Evolutionary conservation across 2,888 invertebrate species (phyloP).

Genomic region (Phyllotreta striolata): DNA sequence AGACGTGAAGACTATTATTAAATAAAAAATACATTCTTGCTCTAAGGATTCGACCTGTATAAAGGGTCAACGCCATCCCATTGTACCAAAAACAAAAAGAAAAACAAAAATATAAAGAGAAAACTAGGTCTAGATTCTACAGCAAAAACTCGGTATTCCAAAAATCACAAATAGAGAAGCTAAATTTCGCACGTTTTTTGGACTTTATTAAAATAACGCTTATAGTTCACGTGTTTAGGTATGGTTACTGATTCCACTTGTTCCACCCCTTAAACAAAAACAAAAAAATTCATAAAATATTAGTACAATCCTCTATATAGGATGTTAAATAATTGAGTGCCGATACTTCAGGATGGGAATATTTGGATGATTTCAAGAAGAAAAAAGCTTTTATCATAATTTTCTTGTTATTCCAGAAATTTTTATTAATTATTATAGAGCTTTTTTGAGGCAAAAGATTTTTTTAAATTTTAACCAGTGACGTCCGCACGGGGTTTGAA

Average conservation of each 20-base stretch:
- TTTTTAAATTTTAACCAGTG: no score
- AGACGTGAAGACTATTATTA: constrained; percentile 40
- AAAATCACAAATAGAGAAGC: constrained; percentile 59
- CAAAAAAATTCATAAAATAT: background rate
- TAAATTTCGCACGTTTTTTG: constrained; percentile 56
- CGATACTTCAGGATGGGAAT: no score
- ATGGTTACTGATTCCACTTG: constrained; percentile 62
- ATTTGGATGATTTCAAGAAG: no score
- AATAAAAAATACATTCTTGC: constrained; percentile 31
- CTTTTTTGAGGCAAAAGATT: no score
- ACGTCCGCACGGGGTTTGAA: no score
- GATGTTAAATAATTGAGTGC: background rate
- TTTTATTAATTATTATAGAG: no score
- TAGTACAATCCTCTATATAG: background rate
- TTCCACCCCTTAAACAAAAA: constrained; percentile 63
- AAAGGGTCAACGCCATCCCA: constrained; percentile 44
- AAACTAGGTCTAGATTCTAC: constrained; percentile 52
- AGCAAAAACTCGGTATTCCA: constrained; percentile 57
- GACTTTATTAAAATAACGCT: constrained; percentile 55
- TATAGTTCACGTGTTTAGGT: constrained; percentile 52
- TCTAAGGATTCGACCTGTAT: constrained; percentile 44
- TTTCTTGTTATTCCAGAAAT: no score
- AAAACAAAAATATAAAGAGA: constrained; percentile 36
- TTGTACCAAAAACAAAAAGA: constrained; percentile 43
- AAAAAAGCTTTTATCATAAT: no score